Conservation (phyloP, 2,888 invertebrate genomes). For the Chloromyia formosa region DNA sequence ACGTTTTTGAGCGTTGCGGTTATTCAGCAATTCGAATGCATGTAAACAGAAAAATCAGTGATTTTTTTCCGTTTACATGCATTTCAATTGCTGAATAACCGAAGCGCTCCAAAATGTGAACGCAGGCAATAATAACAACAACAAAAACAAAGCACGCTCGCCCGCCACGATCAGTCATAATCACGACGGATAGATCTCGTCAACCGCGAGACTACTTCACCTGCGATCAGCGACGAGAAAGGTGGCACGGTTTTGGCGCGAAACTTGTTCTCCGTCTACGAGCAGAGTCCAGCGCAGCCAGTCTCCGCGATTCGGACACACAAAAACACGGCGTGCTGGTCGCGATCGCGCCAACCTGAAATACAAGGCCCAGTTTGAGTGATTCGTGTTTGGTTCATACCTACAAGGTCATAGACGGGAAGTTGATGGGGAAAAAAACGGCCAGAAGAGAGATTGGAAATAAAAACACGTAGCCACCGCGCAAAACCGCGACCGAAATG, state of each 20-base stretch:
- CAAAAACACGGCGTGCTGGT: slow-evolving; percentile 24
- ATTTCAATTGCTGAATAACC: no score
- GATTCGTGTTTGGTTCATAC: slow-evolving; percentile 4
- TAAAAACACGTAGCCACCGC: neutral
- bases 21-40: no score
- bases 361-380: slow-evolving; percentile 25
- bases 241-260: slow-evolving; percentile 29
- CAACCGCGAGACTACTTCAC: slow-evolving; percentile 44
- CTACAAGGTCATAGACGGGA: slow-evolving; percentile 23
- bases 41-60: no score
- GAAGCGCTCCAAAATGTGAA: no score
- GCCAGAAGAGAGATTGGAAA: no score
- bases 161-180: neutral
- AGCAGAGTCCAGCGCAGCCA: no score
- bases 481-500: neutral
- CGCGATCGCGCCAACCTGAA: slow-evolving; percentile 19
- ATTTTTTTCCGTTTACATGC: no score
- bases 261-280: slow-evolving; percentile 18
- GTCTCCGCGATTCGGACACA: no score
- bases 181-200: neutral
- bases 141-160: no score
- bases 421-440: slow-evolving; percentile 2
- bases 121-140: no score
- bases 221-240: slow-evolving; percentile 30
- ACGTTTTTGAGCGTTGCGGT: no score